Base-by-base conservation (phyloP, 2,888 invertebrate genomes). In the Dasysyrphus albostriatus region DNA sequence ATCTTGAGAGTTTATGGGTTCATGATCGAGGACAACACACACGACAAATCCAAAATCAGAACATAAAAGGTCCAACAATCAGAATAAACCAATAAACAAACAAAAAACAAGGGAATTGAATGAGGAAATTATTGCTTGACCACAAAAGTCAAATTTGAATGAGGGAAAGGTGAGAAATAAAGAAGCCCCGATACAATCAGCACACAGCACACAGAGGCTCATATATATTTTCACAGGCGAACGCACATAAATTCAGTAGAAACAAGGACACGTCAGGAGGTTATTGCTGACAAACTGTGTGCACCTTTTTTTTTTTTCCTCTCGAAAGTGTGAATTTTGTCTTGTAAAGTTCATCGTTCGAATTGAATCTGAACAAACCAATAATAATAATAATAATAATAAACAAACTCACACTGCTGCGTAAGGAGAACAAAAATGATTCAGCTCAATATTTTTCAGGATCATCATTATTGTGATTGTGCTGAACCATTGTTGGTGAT, bases 81-180 rank as follows among this genome's bases (percentile, higher is more conserved):
- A 77, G 59, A 58, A 78, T 56, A 51, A 76, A 59, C 58, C 59
- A 59, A 5, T 1, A 10, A 65, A 39, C 44, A 2, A 67, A 75
- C 70, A 74, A 24, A 1, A 24, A 3, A 24, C 51, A 59, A n/a
- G 34, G 54, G 19, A 10, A 49, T 42, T 44, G 51, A 70, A 75
- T 42, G 70, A 56, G 67, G 63, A 78, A 79, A 76, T 76, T 81
- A 76, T 73, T 56, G 73, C 81, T 61, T 81, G 81, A 81, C 84
- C 84, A 84, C 84, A 84, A 84, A 80, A 84, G 83, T 84, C 83
- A 84, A 81, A 84, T 77, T 84, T 80, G 72, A 81, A 81, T 77
- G 65, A 77, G 85, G 70, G 74, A 82, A 85, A 85, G 82, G 85
- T 82, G 85, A 85, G 82, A 85, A 85, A 85, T 85, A 85, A 85